Base-by-base conservation (phyloP, 2,888 invertebrate genomes). In the Thereva unica region DNA sequence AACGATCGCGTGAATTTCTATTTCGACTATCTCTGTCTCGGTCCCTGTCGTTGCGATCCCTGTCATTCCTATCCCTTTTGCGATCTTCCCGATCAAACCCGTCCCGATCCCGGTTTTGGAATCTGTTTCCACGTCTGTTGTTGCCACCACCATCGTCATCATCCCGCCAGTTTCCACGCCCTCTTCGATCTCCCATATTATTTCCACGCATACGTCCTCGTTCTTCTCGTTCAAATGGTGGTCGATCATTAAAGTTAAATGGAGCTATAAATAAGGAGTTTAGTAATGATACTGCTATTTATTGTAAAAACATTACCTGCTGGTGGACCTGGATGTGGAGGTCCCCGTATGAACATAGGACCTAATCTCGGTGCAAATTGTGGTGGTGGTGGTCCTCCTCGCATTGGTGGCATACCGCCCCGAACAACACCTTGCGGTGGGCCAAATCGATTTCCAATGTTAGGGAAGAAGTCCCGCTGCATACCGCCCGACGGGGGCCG, bases 361-460 rank as follows among this genome's bases (percentile, higher is more conserved):
- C 67, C 68, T 8, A 69, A 50, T 67, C 72, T 70, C n/a, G 71
- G 72, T 4, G 72, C 72, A 65, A 73, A 71, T 53, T 69, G 71
- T n/a, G 69, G 70, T 55, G 71, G 72, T 12, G 68, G 70, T 23
- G 71, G 72, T 1, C 71, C 71, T 6, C 71, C 68, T 34, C 72
- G 61, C 65, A 71, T 67, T 45, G 67, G 69, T 35, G 57, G 63
- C 64, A 69, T 66, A n/a, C 53, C 42, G 5, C 68, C 67, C 8
- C 67, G 68, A 45, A 59, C 66, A 9, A 47, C 40, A 35, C 65
- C 64, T 38, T 59, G 61, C 61, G 68, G 67, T 68, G 72, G 78
- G 70, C 77, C 78, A 54, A 82, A 82, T 41, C 81, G 76, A 72
- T 80, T 81, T 66, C 77, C 78, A 75, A 78, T 75, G 65, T 79